Conservation (phyloP, 2,888 invertebrate species). For the Tenthredo scrophulariae region DNA sequence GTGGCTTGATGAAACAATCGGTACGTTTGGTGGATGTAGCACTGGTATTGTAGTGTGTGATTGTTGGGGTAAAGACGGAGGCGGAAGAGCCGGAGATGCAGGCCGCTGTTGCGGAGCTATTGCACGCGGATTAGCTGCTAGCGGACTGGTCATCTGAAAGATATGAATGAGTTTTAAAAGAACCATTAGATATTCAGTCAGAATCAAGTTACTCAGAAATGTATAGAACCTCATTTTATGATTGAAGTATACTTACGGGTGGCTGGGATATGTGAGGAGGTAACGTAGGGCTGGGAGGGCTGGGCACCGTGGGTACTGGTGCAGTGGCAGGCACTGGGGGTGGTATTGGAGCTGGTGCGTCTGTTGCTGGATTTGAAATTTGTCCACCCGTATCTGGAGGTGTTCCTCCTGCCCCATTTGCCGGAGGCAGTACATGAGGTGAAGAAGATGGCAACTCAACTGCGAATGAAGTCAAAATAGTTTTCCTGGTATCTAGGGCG, state of each 20-base stretch:
- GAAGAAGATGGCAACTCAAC: constrained; percentile 79
- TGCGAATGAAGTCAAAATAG: constrained; percentile 60
- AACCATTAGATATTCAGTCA: not conserved
- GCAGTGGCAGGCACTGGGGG: constrained; percentile 86
- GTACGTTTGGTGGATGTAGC: constrained; percentile 77
- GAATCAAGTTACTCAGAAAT: no score
- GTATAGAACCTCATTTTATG: not conserved
- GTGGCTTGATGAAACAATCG: constrained; percentile 78
- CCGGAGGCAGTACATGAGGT: constrained; percentile 76
- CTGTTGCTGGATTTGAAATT: constrained; percentile 80
- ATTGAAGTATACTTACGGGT: constrained; percentile 70
- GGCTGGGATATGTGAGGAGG: constrained; percentile 78
- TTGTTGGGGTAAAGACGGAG: constrained; percentile 73
- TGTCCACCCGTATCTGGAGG: constrained; percentile 77
- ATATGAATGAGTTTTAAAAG: not conserved
- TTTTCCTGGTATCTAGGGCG: not conserved
- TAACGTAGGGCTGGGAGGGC: constrained; percentile 82
- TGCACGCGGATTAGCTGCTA: constrained; percentile 78
- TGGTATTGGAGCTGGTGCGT: constrained; percentile 84
- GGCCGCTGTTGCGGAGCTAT: constrained; percentile 81
- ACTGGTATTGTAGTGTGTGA: constrained; percentile 75
- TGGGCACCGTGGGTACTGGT: constrained; percentile 84
- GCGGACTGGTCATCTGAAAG: constrained; percentile 76
- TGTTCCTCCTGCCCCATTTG: constrained; percentile 77
- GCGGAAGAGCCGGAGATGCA: constrained; percentile 78